phyloP scores from a whole-genome alignment of 2,797 vertebrate genomes.

The Delichon dasypus region DNA sequence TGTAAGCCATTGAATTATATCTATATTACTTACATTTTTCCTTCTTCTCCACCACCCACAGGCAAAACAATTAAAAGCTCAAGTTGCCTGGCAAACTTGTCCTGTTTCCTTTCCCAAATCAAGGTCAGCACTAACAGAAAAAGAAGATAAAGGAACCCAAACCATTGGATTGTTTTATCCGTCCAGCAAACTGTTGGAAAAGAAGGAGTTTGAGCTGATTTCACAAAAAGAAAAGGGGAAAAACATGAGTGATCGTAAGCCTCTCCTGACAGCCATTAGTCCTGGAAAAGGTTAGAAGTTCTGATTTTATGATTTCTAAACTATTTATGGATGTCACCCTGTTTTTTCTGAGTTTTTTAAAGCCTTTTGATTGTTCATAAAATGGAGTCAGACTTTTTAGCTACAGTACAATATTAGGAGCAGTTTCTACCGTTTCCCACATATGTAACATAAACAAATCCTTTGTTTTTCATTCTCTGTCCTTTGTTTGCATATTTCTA shows the following conservation, averaged over 20 bases:
- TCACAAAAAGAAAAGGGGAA: conserved; percentile 74
- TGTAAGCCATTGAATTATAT: background rate
- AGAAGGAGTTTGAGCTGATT: conserved; percentile 74
- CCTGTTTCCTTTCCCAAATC: conserved; percentile 9
- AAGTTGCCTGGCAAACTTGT: conserved; percentile 70
- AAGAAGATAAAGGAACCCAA: conserved; percentile 82
- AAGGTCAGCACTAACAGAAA: background rate
- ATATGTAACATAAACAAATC: too few relatives aligned
- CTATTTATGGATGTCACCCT: too few relatives aligned
- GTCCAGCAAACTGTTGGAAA: conserved; percentile 81
- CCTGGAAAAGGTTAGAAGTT: conserved; percentile 86
- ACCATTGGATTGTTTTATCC: conserved; percentile 90
- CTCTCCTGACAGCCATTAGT: conserved; percentile 85
- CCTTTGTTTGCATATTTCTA: too few relatives aligned
- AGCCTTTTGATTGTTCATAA: too few relatives aligned
- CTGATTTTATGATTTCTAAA: background rate
- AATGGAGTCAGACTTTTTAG: too few relatives aligned
- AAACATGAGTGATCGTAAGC: conserved; percentile 77
- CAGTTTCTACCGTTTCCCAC: too few relatives aligned
- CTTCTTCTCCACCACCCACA: background rate
- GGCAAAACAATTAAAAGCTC: conserved; percentile 33
- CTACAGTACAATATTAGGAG: too few relatives aligned
- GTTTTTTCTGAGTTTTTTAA: too few relatives aligned
- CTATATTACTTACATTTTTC: background rate
- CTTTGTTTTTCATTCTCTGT: too few relatives aligned